Conservation (phyloP, 2,888 invertebrate genomes). For the Diarsia dahlii region DNA sequence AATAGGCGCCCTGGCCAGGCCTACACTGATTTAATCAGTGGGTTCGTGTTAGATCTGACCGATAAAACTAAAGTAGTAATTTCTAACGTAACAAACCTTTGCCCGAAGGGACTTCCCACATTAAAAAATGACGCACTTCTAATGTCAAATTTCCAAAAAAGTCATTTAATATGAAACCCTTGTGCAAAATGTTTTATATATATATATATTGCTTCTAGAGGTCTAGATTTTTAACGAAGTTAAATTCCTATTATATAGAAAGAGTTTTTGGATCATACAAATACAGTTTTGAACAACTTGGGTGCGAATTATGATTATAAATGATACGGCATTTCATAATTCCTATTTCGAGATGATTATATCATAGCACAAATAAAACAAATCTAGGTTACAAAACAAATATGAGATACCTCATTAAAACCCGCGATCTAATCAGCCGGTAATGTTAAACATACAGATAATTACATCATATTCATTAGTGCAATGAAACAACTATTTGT, state of each 20-base stretch:
- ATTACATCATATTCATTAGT: slow-evolving; percentile 25
- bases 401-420: slow-evolving; percentile 21
- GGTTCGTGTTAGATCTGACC: slow-evolving; percentile 49
- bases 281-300: background rate
- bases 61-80: slow-evolving; percentile 42
- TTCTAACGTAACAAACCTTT: background rate
- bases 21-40: slow-evolving; percentile 65
- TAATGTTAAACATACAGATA: slow-evolving; percentile 32
- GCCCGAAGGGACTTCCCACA: background rate
- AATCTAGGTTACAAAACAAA: slow-evolving; percentile 47
- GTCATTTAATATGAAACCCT: background rate
- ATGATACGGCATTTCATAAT: background rate
- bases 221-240: background rate
- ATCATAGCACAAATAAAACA: slow-evolving; percentile 6
- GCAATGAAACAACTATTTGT: slow-evolving; percentile 33
- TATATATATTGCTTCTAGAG: too few species aligned
- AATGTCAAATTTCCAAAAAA: too few species aligned
- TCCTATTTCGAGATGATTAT: slow-evolving; percentile 17
- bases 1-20: slow-evolving; percentile 76
- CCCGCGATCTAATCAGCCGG: slow-evolving; percentile 22
- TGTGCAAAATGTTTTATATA: background rate
- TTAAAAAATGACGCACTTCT: background rate
- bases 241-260: background rate
- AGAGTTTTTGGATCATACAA: background rate
- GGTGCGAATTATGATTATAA: background rate